phyloP scores from a whole-genome alignment of 2,113 vertebrate species.

The Zingel zingel region DNA sequence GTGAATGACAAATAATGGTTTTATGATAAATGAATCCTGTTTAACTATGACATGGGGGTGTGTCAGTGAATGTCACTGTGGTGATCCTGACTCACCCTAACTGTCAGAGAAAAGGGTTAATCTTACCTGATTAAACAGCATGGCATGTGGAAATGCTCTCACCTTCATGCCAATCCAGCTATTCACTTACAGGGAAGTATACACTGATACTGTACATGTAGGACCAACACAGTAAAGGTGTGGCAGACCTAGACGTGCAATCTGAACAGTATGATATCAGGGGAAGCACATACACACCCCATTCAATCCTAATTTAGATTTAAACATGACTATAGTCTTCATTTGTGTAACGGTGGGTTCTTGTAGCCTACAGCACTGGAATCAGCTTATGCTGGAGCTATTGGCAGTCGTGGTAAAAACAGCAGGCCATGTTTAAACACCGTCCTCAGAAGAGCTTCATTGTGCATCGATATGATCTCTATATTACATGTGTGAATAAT shows the following conservation, averaged over 20 bases:
- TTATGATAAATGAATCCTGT: slow-evolving; percentile 26
- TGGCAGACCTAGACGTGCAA: background rate
- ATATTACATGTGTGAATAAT: background rate
- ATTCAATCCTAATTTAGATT: background rate
- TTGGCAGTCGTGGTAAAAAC: slow-evolving; percentile 7
- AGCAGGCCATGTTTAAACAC: slow-evolving; percentile 4
- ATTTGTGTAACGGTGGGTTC: background rate
- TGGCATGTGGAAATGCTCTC: slow-evolving; percentile 13
- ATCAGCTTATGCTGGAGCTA: background rate
- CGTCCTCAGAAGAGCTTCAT: background rate
- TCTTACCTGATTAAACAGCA: slow-evolving; percentile 25
- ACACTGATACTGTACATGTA: background rate
- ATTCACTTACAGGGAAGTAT: background rate
- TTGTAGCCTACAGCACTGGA: background rate
- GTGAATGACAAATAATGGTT: background rate
- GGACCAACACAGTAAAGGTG: slow-evolving; percentile 23
- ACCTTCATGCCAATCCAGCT: background rate
- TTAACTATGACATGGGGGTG: slow-evolving; percentile 45
- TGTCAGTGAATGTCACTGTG: slow-evolving; percentile 54
- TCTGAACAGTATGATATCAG: background rate
- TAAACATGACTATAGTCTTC: too few species aligned
- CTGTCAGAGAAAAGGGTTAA: background rate
- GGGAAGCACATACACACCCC: background rate
- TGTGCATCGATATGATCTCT: background rate
- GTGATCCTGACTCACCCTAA: slow-evolving; percentile 49